Base-by-base conservation (phyloP, 2,113 vertebrate species). In the Lates calcarifer region DNA sequence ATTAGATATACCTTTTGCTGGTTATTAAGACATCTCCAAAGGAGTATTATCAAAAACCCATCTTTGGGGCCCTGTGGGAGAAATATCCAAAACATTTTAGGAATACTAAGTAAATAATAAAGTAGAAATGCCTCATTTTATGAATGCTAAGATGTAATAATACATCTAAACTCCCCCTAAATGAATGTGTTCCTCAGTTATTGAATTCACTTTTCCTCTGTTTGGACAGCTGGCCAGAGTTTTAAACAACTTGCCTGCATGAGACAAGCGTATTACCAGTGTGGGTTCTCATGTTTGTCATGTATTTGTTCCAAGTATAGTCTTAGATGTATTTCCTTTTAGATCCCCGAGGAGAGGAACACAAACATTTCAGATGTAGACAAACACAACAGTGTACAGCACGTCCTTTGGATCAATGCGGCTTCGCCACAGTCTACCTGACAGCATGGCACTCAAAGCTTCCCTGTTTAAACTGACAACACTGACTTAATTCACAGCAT, bases 181-280 rank as follows among this genome's bases (percentile, higher is more conserved):
- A 88, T 86, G 45, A 85, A 84, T 49, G 53, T 79, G 75, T 80
- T 82, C 77, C 73, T 77, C 43, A n/a, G 78, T 90, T 90, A 89
- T 91, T 89, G 83, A 70, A 83, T 84, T 89, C 70, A 47, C 43
- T 77, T 70, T 55, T 75, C 11, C 33, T 81, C 10, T 93, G 88
- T 94, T 92, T 94, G 83, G 66, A 92, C 90, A 94, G 92, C 88
- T 92, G 92, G 79, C 45, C 75, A 55, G 35, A 87, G 64, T 69
- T 78, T 77, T 82, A 86, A 86, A 86, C 24, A 45, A 74, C 85
- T 82, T 64, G 82, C 29, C 87, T 90, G 80, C 87, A 89, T 90
- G 79, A 86, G 85, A 77, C 79, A 26, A 66, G 81, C 65, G 45
- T 66, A 64, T 84, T 53, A 84, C 11, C 86, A 74, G 86, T 90